Conservation (phyloP, 2,797 vertebrate genomes). For the Chlorospingus semifuscus region DNA sequence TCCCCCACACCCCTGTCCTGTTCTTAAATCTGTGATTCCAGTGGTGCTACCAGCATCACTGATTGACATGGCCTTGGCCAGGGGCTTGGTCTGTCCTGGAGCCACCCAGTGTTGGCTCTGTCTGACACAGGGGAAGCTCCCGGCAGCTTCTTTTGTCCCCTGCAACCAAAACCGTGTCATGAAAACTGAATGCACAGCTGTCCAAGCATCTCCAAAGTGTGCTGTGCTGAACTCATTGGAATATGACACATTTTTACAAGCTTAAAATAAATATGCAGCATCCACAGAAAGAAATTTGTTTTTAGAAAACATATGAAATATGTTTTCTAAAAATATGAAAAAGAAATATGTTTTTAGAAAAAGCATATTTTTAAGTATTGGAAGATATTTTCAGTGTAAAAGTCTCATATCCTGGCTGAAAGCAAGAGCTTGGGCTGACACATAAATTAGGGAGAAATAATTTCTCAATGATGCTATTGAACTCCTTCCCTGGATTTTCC, state of each 20-base stretch:
- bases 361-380: not conserved
- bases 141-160: not conserved
- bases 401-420: not conserved
- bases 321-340: no score
- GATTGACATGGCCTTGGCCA: not conserved
- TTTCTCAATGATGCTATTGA: not conserved
- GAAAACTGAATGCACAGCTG: not conserved
- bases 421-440: not conserved
- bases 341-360: not conserved
- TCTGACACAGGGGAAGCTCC: not conserved
- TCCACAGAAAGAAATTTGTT: not conserved
- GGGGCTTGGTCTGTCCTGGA: not conserved
- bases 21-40: not conserved
- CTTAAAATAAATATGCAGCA: not conserved
- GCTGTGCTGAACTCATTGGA: not conserved
- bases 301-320: not conserved
- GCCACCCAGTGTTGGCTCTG: fast-evolving
- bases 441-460: not conserved
- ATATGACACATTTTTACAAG: not conserved
- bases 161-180: not conserved
- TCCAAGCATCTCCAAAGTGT: not conserved
- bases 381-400: not conserved
- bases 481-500: not conserved
- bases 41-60: not conserved
- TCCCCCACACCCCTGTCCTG: fast-evolving